Base-by-base conservation (phyloP, 2,797 vertebrate genomes). In the Falco concolor region DNA sequence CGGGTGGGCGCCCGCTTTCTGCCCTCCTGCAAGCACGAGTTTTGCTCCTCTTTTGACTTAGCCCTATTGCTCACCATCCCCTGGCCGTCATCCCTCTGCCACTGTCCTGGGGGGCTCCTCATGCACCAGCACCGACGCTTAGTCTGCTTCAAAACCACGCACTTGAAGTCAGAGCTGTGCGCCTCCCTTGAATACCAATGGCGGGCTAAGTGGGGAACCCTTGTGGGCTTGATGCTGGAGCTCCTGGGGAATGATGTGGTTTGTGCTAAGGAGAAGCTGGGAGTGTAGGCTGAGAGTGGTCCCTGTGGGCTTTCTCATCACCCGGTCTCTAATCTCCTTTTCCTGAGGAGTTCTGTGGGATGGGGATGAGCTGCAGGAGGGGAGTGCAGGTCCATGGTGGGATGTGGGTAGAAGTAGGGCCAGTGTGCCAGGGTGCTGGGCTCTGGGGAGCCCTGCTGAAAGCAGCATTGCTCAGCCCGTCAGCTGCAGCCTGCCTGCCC, bases 171-270 rank as follows among this genome's bases (percentile, higher is more conserved):
- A 25, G 69, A 80, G 53, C 32, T 28, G 13, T 16, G 24, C 2
- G 0, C 68, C 42, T 84, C 16, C 42, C 72, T 94, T 61, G 79
- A 69, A 47, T 36, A 44, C 34, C 0, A 0, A 8, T 1, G 6
- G 53, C 0, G 0, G 36, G 22, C 57, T 61, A 50, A 68, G 76
- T 15, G 44, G 74, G 63, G 72, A 87, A 8, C 59, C n/a, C 78
- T 30, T 30, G 23, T 15, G 63, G 53, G 60, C 65, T 90, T 79
- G 63, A 40, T 67, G 64, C 3, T 3, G 1, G 30, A 54, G 60
- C 56, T 85, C 34, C 36, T 67, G n/a, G 40, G 72, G 49, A 50
- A 59, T 53, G 57, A 9, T 52, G 56, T 25, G 50, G 23, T 54
- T 86, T 63, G 63, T 63, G 60, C 34, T 38, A 38, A 74, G 38